Conservation (phyloP, 1,140 invertebrate genomes). For the Drosophila pruinosa region DNA sequence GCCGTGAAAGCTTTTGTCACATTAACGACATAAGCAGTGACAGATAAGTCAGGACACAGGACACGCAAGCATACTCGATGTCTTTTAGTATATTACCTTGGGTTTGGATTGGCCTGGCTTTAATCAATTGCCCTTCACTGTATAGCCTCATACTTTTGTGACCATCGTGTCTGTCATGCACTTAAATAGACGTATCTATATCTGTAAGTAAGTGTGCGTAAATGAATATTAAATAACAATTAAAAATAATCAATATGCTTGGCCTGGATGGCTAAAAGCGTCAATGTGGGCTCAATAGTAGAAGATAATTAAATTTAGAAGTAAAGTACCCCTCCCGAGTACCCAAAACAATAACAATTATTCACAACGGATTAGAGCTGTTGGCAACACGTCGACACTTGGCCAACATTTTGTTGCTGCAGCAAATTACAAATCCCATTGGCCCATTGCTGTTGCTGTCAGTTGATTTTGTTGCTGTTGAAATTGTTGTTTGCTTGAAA, state of each 20-base stretch:
- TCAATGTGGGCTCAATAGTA: conserved; percentile 19
- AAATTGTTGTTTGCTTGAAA: conserved; percentile 36
- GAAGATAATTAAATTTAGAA: conserved; percentile 71
- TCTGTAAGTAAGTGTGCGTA: neutral
- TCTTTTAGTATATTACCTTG: conserved; percentile 12
- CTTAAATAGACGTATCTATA: conserved; percentile 29
- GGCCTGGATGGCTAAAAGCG: neutral
- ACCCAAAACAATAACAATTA: conserved; percentile 75
- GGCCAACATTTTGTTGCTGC: conserved; percentile 48
- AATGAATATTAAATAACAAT: conserved; percentile 53
- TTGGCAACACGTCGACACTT: conserved; percentile 74
- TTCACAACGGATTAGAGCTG: conserved; percentile 77
- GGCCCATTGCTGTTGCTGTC: conserved; percentile 41
- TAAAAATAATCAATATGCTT: conserved; percentile 65
- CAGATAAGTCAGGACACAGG: conserved; percentile 26
- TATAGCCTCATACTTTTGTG: neutral
- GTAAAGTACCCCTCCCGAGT: conserved; percentile 18
- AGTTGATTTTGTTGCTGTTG: conserved; percentile 28
- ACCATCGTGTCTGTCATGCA: neutral
- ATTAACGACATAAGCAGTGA: conserved; percentile 58
- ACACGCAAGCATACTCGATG: conserved; percentile 23
- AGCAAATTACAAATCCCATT: conserved; percentile 71
- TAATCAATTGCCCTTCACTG: conserved; percentile 17
- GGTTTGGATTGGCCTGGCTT: conserved; percentile 3
- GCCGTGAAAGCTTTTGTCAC: conserved; percentile 51